A percentile compares a stretch with the other conserved stretches of the same genome.
These are phyloP conservation scores for Plutella xylostella DNA, from an alignment of 2,888 invertebrate species.

Conservation along the genomic window DNA sequence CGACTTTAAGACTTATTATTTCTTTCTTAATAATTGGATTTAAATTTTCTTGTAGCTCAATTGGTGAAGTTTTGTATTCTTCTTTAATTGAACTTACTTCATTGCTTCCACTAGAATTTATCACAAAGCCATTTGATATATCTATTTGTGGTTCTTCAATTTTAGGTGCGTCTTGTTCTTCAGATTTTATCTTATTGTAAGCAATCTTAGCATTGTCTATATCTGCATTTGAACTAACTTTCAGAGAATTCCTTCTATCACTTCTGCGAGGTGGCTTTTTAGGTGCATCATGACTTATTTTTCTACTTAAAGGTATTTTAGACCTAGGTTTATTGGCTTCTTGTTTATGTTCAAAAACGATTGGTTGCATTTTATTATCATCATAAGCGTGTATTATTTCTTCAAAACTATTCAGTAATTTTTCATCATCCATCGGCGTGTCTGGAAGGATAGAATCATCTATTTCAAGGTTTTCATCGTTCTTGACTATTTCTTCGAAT, in stretches of 20 bases:
- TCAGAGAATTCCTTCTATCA: background rate
- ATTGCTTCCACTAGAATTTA: background rate
- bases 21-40: background rate
- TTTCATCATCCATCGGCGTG: background rate
- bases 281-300: background rate
- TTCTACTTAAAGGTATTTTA: background rate
- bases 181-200: background rate
- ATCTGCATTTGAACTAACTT: no score
- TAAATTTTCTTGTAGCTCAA: background rate
- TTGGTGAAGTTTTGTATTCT: background rate
- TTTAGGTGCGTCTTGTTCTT: background rate
- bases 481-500: background rate
- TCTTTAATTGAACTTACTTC: background rate
- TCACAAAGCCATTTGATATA: background rate
- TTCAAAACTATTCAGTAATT: background rate
- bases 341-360: background rate
- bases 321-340: background rate
- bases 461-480: background rate
- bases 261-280: no score
- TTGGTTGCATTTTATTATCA: background rate
- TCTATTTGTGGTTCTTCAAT: background rate
- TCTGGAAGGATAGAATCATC: background rate
- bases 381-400: background rate
- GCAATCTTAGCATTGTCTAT: no score
- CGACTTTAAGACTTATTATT: background rate